Evolutionary conservation across 2,888 invertebrate genomes (phyloP), one percentile per base, ranked within the genome.

Genomic region (Mythimna albipuncta): DNA sequence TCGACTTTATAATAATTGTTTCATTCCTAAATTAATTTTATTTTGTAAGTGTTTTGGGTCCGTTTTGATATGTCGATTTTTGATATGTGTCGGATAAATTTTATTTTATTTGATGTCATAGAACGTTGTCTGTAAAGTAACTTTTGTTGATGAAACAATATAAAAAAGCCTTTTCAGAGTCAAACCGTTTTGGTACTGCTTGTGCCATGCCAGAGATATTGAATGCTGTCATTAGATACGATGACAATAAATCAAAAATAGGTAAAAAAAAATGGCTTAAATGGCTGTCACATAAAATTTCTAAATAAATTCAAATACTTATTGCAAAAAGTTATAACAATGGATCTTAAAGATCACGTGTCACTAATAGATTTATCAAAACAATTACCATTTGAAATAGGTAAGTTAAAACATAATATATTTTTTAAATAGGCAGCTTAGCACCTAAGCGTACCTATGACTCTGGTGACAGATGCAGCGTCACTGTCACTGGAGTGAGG

Each of bases 331-430:
- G 44, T 69, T 50, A 81, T 77, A 70, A 86, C 82, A 78, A 92
- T 92, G 91, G 88, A 91, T 68, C 55, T 84, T 58, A 69, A 84
- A 73, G 86, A 89, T 54, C 85, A 89, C 71, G 86, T 95, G 81
- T 93, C 94, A 32, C 85, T 96, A 77, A 89, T 96, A 81, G 93
- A 96, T 89, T 91, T 96, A 87, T 88, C 92, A 26, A 87, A 92
- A 77, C 96, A 95, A 86, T 88, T 96, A 55, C 92, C 92, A 35
- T 96, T 95, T 89, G 90, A 92, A 83, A 93, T 96, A 79, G 95
- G 96, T 95, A 82, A 89, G 94, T 81, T 26, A n/a, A 44, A 41
- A 6, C 6, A 3, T 50, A 16, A 50, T 26, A 2, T 50, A 2
- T 19, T 19, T 6, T 50, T 38, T 9, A 38, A 47, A 50, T 6